Percentiles rank a stretch among this genome's conserved stretches.
Conservation (phyloP, 1,140 invertebrate genomes). For the Bombyx mandarina region DNA sequence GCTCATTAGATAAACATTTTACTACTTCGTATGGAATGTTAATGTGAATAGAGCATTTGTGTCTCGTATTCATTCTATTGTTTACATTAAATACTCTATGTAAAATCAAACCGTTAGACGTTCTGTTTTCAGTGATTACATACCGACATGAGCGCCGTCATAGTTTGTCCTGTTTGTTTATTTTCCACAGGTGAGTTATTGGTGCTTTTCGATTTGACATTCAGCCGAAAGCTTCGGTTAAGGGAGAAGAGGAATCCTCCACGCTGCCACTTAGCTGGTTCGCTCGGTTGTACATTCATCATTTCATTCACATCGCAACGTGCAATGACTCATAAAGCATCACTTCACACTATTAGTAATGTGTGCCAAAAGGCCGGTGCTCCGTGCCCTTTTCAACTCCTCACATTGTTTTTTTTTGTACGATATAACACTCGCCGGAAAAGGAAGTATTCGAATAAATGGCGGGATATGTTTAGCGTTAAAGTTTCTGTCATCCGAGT, state of each 20-base stretch:
- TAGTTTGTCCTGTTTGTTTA: constrained; percentile 30
- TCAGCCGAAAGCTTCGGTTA: constrained; percentile 54
- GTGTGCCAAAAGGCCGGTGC: constrained; percentile 20
- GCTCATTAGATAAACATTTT: too few species aligned
- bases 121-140: constrained; percentile 7
- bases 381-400: constrained; percentile 11
- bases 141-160: constrained; percentile 28
- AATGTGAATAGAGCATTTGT: too few species aligned
- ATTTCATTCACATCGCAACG: constrained; percentile 53
- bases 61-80: too few species aligned
- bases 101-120: too few species aligned
- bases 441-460: constrained; percentile 6
- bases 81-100: too few species aligned
- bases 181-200: constrained; percentile 31
- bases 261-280: constrained; percentile 56
- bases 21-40: too few species aligned
- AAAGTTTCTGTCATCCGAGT: too few species aligned
- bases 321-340: constrained; percentile 49
- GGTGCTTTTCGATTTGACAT: constrained; percentile 35
- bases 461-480: too few species aligned
- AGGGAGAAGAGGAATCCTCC: constrained; percentile 54
- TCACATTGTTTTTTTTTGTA: constrained; percentile 8
- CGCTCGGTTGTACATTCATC: constrained; percentile 55
- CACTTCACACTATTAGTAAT: constrained; percentile 33
- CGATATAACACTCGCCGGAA: constrained; percentile 1